Conservation (phyloP, 2,113 vertebrate genomes). For the Nothobranchius kuhntae region DNA sequence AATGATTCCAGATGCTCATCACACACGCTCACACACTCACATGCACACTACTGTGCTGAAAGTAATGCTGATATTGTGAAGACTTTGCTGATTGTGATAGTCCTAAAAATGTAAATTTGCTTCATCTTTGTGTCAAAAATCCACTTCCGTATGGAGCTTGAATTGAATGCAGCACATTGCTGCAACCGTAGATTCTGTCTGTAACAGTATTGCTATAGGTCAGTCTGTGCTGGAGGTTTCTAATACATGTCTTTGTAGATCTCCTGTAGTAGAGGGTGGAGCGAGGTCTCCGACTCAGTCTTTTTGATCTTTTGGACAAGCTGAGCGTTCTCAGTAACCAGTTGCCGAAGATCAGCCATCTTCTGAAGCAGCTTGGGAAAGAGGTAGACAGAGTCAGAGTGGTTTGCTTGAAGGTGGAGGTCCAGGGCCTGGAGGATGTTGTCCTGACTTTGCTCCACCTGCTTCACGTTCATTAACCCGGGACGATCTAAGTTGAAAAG, state of each 20-base stretch:
- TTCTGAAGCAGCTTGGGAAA: constrained; percentile 99
- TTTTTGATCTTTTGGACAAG: constrained; percentile 98
- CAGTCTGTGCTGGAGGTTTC: constrained; percentile 53
- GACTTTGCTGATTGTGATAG: constrained; percentile 58
- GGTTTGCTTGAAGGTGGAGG: constrained; percentile 93
- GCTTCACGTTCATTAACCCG: constrained; percentile 93
- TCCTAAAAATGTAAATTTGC: constrained; percentile 44
- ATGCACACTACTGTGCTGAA: constrained; percentile 32
- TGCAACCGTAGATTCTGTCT: constrained; percentile 50
- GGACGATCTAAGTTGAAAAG: constrained; percentile 85
- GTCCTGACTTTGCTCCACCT: constrained; percentile 98
- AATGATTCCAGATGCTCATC: constrained; percentile 71
- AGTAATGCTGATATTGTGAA: constrained; percentile 53
- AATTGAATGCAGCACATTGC: constrained; percentile 65
- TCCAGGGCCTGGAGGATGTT: constrained; percentile 92
- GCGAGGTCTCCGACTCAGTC: constrained; percentile 92
- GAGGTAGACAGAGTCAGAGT: constrained; percentile 93
- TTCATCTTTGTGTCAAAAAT: constrained; percentile 39
- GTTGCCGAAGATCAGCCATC: constrained; percentile 97
- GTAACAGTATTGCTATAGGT: constrained; percentile 71
- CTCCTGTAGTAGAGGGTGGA: constrained; percentile 97
- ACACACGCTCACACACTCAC: constrained; percentile 1
- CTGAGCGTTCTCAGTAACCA: constrained; percentile 95
- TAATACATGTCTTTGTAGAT: constrained; percentile 99
- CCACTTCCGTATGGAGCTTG: constrained; percentile 52